phyloP scores from a whole-genome alignment of 2,888 invertebrate species.

The Tortrix viridana region DNA sequence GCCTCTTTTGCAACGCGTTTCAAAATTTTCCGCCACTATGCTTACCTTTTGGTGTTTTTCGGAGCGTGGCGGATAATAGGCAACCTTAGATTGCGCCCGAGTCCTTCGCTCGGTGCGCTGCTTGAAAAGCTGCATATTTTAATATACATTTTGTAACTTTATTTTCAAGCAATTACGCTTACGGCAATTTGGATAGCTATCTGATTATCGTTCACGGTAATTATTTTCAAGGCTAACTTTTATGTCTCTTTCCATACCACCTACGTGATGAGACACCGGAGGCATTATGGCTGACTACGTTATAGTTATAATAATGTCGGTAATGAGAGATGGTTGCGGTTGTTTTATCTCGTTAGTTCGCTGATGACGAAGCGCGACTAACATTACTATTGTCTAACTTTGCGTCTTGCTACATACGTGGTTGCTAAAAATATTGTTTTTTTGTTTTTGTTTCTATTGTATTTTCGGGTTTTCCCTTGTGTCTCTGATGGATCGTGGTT shows the following conservation, averaged over 20 bases:
- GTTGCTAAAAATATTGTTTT: conserved; percentile 30
- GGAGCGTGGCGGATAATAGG: conserved; percentile 83
- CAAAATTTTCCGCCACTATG: conserved; percentile 81
- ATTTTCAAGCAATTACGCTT: conserved; percentile 54
- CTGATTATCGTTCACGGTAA: conserved; percentile 55
- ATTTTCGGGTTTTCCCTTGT: conserved; percentile 24
- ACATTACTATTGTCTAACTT: conserved; percentile 61
- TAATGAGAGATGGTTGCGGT: conserved; percentile 38
- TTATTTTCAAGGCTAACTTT: conserved; percentile 58
- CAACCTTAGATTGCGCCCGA: conserved; percentile 80
- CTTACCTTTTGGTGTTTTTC: conserved; percentile 81
- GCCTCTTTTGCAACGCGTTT: conserved; percentile 77
- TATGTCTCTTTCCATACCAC: conserved; percentile 41
- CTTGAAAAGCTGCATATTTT: conserved; percentile 79
- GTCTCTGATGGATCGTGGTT: conserved; percentile 19
- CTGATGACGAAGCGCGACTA: conserved; percentile 47
- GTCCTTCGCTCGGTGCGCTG: conserved; percentile 75
- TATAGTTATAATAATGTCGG: conserved; percentile 26
- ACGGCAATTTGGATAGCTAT: conserved; percentile 57
- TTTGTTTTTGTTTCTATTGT: conserved; percentile 23
- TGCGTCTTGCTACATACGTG: conserved; percentile 32
- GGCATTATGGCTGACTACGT: conserved; percentile 35
- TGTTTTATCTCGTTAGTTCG: conserved; percentile 37
- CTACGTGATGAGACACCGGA: conserved; percentile 36
- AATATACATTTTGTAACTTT: conserved; percentile 70